Evolutionary conservation across 2,797 vertebrate genomes (phyloP).

Genomic region (Australoheros facetus): DNA sequence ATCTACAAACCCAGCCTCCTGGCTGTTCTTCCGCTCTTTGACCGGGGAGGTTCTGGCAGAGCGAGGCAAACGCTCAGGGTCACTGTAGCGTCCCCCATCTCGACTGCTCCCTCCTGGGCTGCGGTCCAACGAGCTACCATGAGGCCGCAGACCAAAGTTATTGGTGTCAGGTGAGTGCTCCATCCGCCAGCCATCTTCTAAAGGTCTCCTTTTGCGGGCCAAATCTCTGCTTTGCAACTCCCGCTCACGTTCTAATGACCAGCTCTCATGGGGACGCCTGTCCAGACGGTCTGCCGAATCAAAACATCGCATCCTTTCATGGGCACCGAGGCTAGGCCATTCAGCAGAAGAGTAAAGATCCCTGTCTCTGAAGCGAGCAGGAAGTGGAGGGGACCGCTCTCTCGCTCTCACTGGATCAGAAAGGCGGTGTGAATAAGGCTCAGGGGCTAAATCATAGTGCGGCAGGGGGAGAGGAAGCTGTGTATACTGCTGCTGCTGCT

Average conservation of each 20-base stretch:
- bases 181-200: slow-evolving; percentile 85
- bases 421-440: slow-evolving; percentile 88
- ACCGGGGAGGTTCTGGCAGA: slow-evolving; percentile 85
- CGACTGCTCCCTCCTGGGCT: slow-evolving; percentile 88
- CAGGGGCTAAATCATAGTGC: slow-evolving; percentile 89
- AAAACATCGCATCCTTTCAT: slow-evolving; percentile 88
- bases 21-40: slow-evolving; percentile 83
- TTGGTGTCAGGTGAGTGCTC: slow-evolving; percentile 88
- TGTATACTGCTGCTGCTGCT: slow-evolving; percentile 87
- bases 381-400: slow-evolving; percentile 89
- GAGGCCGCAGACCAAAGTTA: slow-evolving; percentile 84
- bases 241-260: slow-evolving; percentile 86
- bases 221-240: slow-evolving; percentile 88
- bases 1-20: slow-evolving; percentile 82
- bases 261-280: slow-evolving; percentile 84
- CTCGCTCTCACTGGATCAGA: slow-evolving; percentile 87
- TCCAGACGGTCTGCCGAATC: slow-evolving; percentile 89
- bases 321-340: slow-evolving; percentile 87
- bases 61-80: slow-evolving; percentile 86
- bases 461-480: slow-evolving; percentile 88
- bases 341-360: slow-evolving; percentile 87
- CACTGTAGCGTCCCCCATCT: slow-evolving; percentile 85
- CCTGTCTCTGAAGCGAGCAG: slow-evolving; percentile 90
- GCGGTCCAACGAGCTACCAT: slow-evolving; percentile 81
- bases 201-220: slow-evolving; percentile 86